phyloP scores from a whole-genome alignment of 1,140 invertebrate genomes.

The Papilio helenus region DNA sequence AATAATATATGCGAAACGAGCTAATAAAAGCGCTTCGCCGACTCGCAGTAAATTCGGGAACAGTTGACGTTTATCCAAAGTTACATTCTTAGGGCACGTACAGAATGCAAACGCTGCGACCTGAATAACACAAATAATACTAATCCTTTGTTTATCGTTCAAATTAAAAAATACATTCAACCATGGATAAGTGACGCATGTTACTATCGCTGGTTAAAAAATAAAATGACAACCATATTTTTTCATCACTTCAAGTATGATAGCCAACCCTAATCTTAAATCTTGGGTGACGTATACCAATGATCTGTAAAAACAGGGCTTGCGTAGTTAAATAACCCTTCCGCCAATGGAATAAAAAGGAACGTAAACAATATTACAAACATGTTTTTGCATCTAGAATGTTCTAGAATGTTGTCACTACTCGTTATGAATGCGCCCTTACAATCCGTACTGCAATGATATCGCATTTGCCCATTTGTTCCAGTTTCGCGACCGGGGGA shows the following conservation, averaged over 20 bases:
- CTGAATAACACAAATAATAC: not conserved
- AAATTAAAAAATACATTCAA: not conserved
- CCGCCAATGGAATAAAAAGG: too few species aligned
- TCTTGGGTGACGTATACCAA: too few species aligned
- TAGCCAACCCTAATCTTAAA: too few species aligned
- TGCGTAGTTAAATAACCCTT: too few species aligned
- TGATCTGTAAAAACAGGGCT: too few species aligned
- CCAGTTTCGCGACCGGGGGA: constrained; percentile 54
- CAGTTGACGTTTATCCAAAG: constrained; percentile 77
- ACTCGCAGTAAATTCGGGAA: constrained; percentile 69
- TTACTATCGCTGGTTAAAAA: too few species aligned
- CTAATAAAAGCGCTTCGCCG: constrained; percentile 70
- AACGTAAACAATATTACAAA: too few species aligned
- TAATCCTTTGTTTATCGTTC: not conserved
- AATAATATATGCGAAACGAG: constrained; percentile 69
- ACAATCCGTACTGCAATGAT: constrained; percentile 2
- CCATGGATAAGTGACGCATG: not conserved
- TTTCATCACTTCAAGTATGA: too few species aligned
- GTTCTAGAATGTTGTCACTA: too few species aligned
- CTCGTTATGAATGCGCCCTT: not conserved
- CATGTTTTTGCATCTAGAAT: too few species aligned
- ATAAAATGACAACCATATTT: too few species aligned
- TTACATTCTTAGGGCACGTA: constrained; percentile 61
- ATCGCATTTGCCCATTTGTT: constrained; percentile 62
- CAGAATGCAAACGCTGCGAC: not conserved